Evolutionary conservation across 2,113 vertebrate species (phyloP), one percentile per base, ranked within the genome.

Genomic region (Carassius auratus): DNA sequence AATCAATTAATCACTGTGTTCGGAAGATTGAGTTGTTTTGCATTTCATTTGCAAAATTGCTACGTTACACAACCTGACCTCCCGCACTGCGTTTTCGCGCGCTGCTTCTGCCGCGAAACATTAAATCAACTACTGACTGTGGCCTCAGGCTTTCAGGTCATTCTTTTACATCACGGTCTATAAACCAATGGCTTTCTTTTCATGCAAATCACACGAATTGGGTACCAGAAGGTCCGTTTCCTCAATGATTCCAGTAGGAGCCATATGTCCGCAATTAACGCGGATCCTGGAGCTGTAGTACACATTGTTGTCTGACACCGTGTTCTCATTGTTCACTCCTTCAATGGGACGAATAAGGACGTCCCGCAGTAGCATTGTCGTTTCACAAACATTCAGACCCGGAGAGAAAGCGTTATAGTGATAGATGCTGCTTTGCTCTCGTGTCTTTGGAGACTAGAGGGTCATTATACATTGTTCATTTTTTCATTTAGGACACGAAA

Each of bases 61-160:
- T 8, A 19, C 8, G 7, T 76, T 17, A 33, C 15, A 8, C 15
- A 76, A 76, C 10, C 23, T 9, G 74, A 23, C 74, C 74, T 76
- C 74, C 74, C 74, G 74, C 26, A 6, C 23, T 0, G 36, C 36
- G 17, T 12, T 85, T 87, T 87, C 78, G 26, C 5, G 17, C 76
- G 2, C 30, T 42, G 45, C 9, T 48, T 9, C 10, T 50, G 30
- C 33, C 80, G 48, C 83, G 76, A 94, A 92, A 89, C 85, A 66
- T 42, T 42, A 81, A 64, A 91, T 76, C 79, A 85, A 84, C 61
- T 62, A 17, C 83, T 88, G 90, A 87, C 90, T 91, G 88, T 92
- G 91, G 91, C 89, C 90, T 86, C 86, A 88, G 92, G 87, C 91
- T 90, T 89, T 82, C 89, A 90, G 91, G 92, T 93, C 93, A 92